A percentile compares a stretch with the other conserved stretches of the same genome.
Evolutionary conservation across 1,140 invertebrate species (phyloP).

Genomic region (Drosophila nigrodunni): DNA sequence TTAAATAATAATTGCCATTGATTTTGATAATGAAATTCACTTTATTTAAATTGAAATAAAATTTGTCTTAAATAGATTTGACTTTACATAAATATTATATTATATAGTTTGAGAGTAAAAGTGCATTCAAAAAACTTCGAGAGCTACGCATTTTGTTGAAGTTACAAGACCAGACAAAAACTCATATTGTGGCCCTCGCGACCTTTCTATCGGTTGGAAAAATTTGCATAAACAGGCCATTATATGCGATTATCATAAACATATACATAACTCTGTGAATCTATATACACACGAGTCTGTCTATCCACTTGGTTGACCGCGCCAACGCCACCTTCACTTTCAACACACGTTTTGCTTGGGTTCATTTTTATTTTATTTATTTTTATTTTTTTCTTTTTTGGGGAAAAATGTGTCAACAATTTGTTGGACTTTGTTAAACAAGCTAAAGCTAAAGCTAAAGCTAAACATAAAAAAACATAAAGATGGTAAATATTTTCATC

Average conservation of each 20-base stretch:
- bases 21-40: no score
- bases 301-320: conserved; percentile 29
- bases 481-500: conserved; percentile 30
- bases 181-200: not conserved
- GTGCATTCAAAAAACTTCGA: not conserved
- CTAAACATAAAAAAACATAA: not conserved
- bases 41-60: no score
- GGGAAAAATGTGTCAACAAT: conserved; percentile 42
- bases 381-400: not conserved
- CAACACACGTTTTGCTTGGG: conserved; percentile 25
- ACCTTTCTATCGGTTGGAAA: conserved; percentile 31
- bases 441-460: not conserved
- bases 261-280: conserved; percentile 13
- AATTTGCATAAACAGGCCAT: conserved; percentile 72
- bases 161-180: conserved; percentile 21
- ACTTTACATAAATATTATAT: no score
- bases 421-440: conserved; percentile 25
- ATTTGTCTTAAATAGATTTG: no score
- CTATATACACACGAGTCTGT: not conserved
- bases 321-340: conserved; percentile 67
- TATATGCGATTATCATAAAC: conserved; percentile 67
- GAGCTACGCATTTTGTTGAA: conserved; percentile 13
- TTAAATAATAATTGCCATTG: no score
- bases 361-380: not conserved
- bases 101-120: no score